phyloP scores from a whole-genome alignment of 2,113 vertebrate genomes.

The Prinia subflava region DNA sequence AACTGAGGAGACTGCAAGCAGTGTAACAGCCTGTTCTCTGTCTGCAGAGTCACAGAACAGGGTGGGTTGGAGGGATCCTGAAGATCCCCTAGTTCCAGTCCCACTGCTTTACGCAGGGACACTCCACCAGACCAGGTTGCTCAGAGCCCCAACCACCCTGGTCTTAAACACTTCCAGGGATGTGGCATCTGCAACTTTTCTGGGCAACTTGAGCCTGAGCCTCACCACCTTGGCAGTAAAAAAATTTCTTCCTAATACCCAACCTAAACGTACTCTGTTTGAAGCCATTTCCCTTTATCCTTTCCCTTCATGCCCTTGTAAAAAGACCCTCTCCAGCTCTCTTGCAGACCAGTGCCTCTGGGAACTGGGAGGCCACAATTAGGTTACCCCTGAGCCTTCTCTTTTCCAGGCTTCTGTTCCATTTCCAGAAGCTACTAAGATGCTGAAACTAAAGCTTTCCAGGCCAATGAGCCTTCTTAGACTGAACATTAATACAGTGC shows the following conservation, averaged over 20 bases:
- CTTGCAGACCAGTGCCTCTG: not conserved
- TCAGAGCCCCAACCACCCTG: not conserved
- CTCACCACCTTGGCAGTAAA: not conserved
- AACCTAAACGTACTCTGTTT: not conserved
- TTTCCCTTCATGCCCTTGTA: not conserved
- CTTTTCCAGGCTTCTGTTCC: not conserved
- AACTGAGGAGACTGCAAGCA: not conserved
- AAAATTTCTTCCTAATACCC: not conserved
- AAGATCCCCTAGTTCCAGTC: not conserved
- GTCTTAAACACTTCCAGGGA: not conserved
- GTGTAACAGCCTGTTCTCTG: not conserved
- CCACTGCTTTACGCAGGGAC: not conserved
- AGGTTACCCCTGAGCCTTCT: not conserved
- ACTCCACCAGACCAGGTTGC: not conserved
- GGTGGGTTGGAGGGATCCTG: not conserved
- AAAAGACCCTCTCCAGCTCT: not conserved
- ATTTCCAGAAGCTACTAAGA: not conserved
- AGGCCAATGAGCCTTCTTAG: not conserved
- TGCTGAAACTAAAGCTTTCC: not conserved
- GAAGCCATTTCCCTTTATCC: not conserved
- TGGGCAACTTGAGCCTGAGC: not conserved
- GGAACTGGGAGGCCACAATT: not conserved
- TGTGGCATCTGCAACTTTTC: not conserved
- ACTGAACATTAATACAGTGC: not conserved
- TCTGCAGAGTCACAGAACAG: fast-evolving